These are phyloP conservation scores for Xestia sexstrigata DNA, from an alignment of 2,888 invertebrate species.

Conservation along the genomic window DNA sequence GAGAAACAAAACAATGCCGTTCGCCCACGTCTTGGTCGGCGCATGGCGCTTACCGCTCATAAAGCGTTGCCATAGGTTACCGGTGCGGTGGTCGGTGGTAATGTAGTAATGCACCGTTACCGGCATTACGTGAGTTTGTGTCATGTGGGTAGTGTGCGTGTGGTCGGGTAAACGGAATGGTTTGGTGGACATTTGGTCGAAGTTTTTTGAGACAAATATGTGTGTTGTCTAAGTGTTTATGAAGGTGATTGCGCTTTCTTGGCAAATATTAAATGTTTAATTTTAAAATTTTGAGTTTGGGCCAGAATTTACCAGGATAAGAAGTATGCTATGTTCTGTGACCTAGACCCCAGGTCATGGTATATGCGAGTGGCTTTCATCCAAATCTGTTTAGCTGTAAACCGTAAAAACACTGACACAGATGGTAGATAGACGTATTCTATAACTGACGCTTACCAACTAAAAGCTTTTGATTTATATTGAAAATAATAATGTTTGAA, in stretches of 20 bases:
- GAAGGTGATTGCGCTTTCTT: background rate
- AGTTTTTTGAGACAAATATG: conserved; percentile 1
- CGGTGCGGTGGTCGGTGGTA: background rate
- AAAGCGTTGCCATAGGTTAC: conserved; percentile 21
- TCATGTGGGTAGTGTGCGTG: conserved; percentile 42
- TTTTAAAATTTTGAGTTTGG: background rate
- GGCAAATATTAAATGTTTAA: background rate
- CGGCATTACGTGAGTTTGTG: conserved; percentile 13
- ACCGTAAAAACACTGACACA: background rate
- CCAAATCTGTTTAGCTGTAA: background rate
- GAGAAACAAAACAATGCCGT: conserved; percentile 52
- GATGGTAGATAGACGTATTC: background rate
- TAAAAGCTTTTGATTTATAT: too few relatives aligned
- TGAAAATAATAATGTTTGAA: too few relatives aligned
- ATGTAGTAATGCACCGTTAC: conserved; percentile 52
- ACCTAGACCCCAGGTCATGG: background rate
- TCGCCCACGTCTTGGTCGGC: conserved; percentile 52
- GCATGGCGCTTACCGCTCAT: conserved; percentile 19
- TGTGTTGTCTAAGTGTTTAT: conserved; percentile 1
- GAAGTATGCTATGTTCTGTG: background rate
- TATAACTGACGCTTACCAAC: too few relatives aligned
- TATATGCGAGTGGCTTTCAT: background rate
- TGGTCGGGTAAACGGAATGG: conserved; percentile 31
- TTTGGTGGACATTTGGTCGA: conserved; percentile 6
- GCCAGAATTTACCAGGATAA: background rate